A percentile compares a stretch with the other conserved stretches of the same genome.
phyloP scores from a whole-genome alignment of 2,888 invertebrate genomes.

The Pomacea canaliculata region DNA sequence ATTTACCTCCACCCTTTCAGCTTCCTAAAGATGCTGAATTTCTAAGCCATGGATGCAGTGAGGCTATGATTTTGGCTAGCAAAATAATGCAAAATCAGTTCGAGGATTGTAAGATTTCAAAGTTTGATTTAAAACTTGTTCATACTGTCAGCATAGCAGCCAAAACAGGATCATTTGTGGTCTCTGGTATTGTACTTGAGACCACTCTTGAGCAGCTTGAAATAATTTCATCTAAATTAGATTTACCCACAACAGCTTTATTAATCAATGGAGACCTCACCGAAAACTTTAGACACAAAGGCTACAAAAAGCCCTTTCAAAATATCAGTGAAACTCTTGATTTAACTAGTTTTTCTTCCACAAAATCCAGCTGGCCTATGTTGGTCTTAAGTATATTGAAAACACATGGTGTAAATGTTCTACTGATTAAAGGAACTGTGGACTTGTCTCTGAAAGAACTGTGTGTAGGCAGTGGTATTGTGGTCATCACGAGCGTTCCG shows the following conservation, averaged over 20 bases:
- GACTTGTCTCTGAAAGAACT: slow-evolving; percentile 7
- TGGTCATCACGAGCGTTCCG: slow-evolving; percentile 15
- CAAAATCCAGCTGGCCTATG: background rate
- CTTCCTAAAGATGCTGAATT: no score
- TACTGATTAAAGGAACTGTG: slow-evolving; percentile 27
- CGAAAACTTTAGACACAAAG: slow-evolving; percentile 22
- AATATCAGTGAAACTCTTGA: no score
- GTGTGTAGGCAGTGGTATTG: slow-evolving; percentile 21
- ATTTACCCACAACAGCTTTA: slow-evolving; percentile 1
- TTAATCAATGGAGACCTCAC: slow-evolving; percentile 32
- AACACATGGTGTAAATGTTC: slow-evolving; percentile 7
- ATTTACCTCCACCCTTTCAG: no score
- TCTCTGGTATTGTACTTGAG: no score
- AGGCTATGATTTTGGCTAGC: no score
- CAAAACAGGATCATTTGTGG: no score
- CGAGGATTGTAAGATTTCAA: no score
- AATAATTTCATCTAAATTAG: background rate
- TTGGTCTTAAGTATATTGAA: slow-evolving; percentile 2
- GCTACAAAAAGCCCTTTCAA: slow-evolving; percentile 11
- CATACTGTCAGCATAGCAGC: no score
- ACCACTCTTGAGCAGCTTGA: no score
- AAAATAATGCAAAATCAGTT: no score
- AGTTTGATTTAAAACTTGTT: no score
- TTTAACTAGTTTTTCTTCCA: background rate
- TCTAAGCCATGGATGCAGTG: no score